Percentiles rank a stretch among this genome's conserved stretches.
phyloP scores from a whole-genome alignment of 2,888 invertebrate genomes.

The Hyposoter dolosus region DNA sequence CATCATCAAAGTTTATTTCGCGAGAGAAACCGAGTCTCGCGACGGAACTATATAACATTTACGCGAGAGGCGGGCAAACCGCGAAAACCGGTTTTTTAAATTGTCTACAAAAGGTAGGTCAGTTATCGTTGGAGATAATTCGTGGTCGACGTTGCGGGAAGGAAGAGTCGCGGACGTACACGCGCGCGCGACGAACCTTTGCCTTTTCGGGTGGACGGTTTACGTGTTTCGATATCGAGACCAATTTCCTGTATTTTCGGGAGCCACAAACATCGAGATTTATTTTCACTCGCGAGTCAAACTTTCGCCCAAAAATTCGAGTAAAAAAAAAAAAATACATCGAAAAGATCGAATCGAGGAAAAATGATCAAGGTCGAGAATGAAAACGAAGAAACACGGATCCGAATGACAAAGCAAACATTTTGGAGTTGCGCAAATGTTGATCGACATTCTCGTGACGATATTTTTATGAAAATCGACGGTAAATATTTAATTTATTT shows the following conservation, averaged over 20 bases:
- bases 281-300: neutral
- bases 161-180: conserved; percentile 17
- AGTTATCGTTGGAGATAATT: conserved; percentile 70
- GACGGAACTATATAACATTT: conserved; percentile 15
- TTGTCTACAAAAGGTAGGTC: conserved; percentile 69
- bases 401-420: neutral
- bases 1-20: conserved; percentile 33
- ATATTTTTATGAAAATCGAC: neutral
- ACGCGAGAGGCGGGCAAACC: conserved; percentile 44
- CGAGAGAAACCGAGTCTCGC: conserved; percentile 29
- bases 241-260: neutral
- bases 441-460: neutral
- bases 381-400: neutral
- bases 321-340: neutral
- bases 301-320: neutral
- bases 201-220: conserved; percentile 19
- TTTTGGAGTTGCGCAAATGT: neutral
- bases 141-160: conserved; percentile 53
- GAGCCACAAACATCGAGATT: neutral
- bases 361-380: neutral
- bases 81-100: conserved; percentile 71
- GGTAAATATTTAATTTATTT: neutral
- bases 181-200: neutral
- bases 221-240: conserved; percentile 19
- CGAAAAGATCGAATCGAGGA: neutral